Conservation (phyloP, 2,113 vertebrate genomes). For the Campylomormyrus numenius region DNA sequence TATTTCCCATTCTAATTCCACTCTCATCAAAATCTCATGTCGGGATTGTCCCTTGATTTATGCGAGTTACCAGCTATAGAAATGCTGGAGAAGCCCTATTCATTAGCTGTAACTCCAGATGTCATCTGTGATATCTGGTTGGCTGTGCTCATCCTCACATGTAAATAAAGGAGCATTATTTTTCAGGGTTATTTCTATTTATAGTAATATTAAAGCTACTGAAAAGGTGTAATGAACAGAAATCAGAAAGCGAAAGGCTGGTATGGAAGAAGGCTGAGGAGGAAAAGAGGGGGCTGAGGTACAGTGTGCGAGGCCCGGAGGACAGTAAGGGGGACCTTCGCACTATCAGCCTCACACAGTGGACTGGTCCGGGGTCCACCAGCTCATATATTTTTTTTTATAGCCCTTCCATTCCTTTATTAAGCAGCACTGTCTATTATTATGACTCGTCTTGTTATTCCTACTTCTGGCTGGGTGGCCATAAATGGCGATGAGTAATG, state of each 20-base stretch:
- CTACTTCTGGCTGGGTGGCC: neutral
- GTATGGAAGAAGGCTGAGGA: neutral
- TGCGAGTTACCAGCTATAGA: neutral
- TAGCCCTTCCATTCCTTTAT: neutral
- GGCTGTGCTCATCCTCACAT: neutral
- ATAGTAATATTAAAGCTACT: neutral
- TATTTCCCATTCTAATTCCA: neutral
- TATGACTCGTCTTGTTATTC: neutral
- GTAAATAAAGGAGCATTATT: neutral
- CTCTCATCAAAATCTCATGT: constrained; percentile 3
- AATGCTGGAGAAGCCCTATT: neutral
- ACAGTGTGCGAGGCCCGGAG: neutral
- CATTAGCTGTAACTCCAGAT: neutral
- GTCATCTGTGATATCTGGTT: neutral
- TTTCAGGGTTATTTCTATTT: neutral
- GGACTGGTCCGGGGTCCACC: neutral
- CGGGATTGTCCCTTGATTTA: neutral
- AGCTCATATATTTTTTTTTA: neutral
- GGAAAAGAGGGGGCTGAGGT: neutral
- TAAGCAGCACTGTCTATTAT: neutral
- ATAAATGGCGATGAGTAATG: neutral
- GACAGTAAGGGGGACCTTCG: neutral
- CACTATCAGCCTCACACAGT: neutral
- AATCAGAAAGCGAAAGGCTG: neutral
- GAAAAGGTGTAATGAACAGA: neutral